A percentile compares a stretch with the other conserved stretches of the same genome.
Conservation (phyloP, 2,797 vertebrate species). For the Tapera naevia region DNA sequence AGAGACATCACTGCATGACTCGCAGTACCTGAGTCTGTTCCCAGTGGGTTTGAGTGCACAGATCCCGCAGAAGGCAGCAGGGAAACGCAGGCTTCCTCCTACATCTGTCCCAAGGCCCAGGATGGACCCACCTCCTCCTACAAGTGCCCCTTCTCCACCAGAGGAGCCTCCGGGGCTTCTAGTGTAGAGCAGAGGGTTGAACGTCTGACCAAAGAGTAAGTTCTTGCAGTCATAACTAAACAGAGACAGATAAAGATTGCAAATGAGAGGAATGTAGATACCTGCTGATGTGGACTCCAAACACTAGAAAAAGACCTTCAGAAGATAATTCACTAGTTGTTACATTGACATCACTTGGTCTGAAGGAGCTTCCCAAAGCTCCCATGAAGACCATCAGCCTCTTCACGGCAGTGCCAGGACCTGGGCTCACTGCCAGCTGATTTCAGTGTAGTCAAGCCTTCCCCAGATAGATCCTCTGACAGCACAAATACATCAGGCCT, state of each 20-base stretch:
- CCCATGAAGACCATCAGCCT: background rate
- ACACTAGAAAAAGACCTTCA: background rate
- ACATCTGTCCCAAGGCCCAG: conserved; percentile 79
- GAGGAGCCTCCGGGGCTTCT: conserved; percentile 89
- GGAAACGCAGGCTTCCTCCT: conserved; percentile 80
- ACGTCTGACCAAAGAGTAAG: conserved; percentile 84
- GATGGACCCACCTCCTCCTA: conserved; percentile 76
- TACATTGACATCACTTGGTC: background rate
- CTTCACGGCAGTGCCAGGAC: background rate
- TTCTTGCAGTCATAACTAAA: conserved; percentile 91
- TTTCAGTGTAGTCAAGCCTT: background rate
- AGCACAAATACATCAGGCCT: background rate
- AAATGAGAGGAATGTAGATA: background rate
- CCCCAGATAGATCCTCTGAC: background rate
- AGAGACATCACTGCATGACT: background rate
- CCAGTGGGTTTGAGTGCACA: conserved; percentile 78
- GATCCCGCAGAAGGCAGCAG: conserved; percentile 80
- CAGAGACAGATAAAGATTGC: background rate
- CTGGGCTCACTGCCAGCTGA: background rate
- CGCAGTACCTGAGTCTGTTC: conserved; percentile 75
- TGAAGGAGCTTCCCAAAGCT: background rate
- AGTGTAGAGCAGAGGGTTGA: conserved; percentile 83
- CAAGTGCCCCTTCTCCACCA: conserved; percentile 79
- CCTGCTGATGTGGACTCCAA: background rate
- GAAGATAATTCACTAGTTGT: background rate